Conservation (phyloP, 1,140 invertebrate species). For the Papilio machaon region DNA sequence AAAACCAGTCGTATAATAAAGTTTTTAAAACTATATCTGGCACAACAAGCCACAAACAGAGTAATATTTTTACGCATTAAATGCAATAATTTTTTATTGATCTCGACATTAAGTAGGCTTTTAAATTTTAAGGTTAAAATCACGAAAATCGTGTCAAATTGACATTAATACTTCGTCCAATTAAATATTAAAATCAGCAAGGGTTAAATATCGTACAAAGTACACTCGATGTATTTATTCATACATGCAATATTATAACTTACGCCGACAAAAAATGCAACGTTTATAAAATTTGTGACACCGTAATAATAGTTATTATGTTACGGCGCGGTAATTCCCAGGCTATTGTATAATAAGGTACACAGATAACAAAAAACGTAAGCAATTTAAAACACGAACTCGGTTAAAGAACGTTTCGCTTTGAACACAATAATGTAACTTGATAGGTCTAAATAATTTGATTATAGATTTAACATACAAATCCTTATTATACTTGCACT, state of each 20-base stretch:
- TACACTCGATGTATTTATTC: constrained; percentile 19
- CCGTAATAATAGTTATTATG: constrained; percentile 3
- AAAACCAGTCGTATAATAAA: background rate
- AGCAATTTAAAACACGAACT: background rate
- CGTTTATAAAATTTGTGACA: constrained; percentile 19
- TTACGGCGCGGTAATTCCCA: constrained; percentile 21
- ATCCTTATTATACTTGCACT: background rate
- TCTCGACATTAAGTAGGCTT: constrained; percentile 11
- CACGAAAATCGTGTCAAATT: background rate
- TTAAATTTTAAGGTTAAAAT: background rate
- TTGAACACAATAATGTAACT: too few species aligned
- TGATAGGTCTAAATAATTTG: background rate
- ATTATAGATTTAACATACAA: background rate
- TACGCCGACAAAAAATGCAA: constrained; percentile 17
- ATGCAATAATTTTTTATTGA: constrained; percentile 15
- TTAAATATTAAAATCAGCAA: constrained; percentile 24
- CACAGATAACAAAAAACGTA: background rate
- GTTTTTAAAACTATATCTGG: background rate
- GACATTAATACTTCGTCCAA: constrained; percentile 1
- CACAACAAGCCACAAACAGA: background rate
- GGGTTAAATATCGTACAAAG: constrained; percentile 14
- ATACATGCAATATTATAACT: background rate
- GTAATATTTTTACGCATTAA: background rate
- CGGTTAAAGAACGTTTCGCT: background rate
- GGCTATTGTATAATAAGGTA: background rate